Conservation (phyloP, 2,888 invertebrate species). For the Ganaspis brasiliensis region DNA sequence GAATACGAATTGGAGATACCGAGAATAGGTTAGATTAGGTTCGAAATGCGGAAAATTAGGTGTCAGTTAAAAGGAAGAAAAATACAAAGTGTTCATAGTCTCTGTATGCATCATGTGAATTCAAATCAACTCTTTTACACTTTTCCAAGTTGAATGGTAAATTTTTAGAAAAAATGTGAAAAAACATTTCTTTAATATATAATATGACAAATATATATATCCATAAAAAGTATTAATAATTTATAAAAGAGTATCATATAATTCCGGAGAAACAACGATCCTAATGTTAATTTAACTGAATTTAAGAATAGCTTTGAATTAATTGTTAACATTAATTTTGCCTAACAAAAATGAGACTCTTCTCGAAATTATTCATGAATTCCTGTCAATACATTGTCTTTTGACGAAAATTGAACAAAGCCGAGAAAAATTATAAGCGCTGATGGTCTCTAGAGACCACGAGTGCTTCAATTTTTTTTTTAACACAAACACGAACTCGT, state of each 20-base stretch:
- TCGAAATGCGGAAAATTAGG: constrained; percentile 73
- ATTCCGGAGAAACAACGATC: no score
- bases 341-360: background rate
- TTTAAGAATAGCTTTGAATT: no score
- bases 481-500: constrained; percentile 22
- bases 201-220: no score
- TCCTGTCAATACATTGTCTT: constrained; percentile 14
- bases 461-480: constrained; percentile 21
- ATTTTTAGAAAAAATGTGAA: no score
- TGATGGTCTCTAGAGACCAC: constrained; percentile 12
- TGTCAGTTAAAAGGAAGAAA: constrained; percentile 62
- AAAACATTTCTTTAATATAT: no score
- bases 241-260: no score
- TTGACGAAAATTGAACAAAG: constrained; percentile 14
- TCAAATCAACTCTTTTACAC: background rate
- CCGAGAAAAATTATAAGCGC: constrained; percentile 10
- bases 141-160: background rate
- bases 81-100: constrained; percentile 63
- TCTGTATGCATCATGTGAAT: constrained; percentile 48
- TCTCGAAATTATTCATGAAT: background rate
- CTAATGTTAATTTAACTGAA: no score
- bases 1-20: constrained; percentile 56
- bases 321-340: background rate
- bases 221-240: no score
- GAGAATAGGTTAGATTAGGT: constrained; percentile 68